Evolutionary conservation across 2,888 invertebrate species (phyloP).

Genomic region (Tipula lateralis): DNA sequence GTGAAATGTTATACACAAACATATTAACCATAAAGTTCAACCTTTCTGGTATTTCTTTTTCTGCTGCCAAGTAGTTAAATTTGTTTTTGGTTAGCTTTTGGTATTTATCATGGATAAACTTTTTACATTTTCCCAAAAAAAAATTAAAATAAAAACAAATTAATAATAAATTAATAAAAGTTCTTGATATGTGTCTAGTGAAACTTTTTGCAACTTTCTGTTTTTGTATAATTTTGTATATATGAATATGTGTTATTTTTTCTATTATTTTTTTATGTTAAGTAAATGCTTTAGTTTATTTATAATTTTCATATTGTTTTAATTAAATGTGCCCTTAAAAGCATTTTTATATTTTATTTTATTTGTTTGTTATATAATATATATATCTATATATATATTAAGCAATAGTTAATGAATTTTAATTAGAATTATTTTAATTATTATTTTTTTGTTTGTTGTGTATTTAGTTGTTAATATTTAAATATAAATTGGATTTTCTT

Average conservation of each 20-base stretch:
- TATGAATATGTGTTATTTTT: not conserved
- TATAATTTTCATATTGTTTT: not conserved
- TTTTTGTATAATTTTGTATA: not conserved
- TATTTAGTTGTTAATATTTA: conserved; percentile 50
- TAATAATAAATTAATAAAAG: not conserved
- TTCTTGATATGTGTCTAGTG: conserved; percentile 4
- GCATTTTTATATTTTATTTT: not conserved
- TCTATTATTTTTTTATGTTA: not conserved
- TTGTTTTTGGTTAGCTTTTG: not conserved
- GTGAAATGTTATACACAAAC: not conserved
- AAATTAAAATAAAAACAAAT: not conserved
- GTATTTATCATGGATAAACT: not conserved
- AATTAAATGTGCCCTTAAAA: not conserved
- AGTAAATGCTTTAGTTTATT: not conserved
- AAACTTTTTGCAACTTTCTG: not conserved
- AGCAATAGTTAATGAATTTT: not conserved
- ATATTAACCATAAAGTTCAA: not conserved
- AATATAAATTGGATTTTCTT: conserved; percentile 98
- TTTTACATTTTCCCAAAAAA: not conserved
- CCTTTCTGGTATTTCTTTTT: not conserved
- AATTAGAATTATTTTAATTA: not conserved
- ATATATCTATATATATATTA: not conserved
- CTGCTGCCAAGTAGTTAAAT: not conserved
- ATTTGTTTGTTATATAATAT: not conserved
- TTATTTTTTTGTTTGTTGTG: not conserved